These are phyloP conservation scores for Mystacornis crossleyi DNA, from an alignment of 2,113 vertebrate genomes.

Conservation along the genomic window DNA sequence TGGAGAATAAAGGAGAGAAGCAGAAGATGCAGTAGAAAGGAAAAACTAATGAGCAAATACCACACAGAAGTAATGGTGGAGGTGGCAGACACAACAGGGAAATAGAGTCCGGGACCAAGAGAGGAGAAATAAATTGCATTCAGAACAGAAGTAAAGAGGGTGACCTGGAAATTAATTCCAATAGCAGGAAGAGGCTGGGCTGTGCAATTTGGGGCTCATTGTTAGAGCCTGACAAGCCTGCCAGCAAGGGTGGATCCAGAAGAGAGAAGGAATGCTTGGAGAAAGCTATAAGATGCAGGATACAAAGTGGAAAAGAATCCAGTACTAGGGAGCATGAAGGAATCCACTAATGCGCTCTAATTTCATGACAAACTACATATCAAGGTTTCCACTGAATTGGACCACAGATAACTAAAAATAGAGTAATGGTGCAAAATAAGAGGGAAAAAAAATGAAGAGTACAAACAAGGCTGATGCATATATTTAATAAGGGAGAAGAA, in stretches of 20 bases:
- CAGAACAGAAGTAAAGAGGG: neutral
- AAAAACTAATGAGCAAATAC: neutral
- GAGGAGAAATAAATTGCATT: neutral
- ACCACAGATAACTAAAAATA: neutral
- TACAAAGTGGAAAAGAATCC: neutral
- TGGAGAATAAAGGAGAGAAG: neutral
- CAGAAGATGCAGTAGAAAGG: neutral
- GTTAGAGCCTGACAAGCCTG: slow-evolving; percentile 7
- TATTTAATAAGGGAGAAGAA: neutral
- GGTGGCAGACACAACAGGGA: neutral
- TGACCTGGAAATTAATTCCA: slow-evolving; percentile 52
- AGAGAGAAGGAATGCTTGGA: slow-evolving; percentile 10
- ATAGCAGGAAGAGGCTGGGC: slow-evolving; percentile 24
- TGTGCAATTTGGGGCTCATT: slow-evolving; percentile 3
- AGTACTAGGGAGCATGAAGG: neutral
- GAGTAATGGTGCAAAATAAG: neutral
- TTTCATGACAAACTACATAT: neutral
- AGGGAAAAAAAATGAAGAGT: neutral
- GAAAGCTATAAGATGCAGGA: neutral
- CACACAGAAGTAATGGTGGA: neutral
- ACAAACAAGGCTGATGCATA: neutral
- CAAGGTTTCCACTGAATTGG: neutral
- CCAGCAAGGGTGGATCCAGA: slow-evolving; percentile 25
- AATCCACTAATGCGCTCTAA: neutral
- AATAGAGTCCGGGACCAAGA: neutral